Percentiles rank a stretch among this genome's conserved stretches.
phyloP scores from a whole-genome alignment of 2,797 vertebrate genomes.

The Setipinna tenuifilis region DNA sequence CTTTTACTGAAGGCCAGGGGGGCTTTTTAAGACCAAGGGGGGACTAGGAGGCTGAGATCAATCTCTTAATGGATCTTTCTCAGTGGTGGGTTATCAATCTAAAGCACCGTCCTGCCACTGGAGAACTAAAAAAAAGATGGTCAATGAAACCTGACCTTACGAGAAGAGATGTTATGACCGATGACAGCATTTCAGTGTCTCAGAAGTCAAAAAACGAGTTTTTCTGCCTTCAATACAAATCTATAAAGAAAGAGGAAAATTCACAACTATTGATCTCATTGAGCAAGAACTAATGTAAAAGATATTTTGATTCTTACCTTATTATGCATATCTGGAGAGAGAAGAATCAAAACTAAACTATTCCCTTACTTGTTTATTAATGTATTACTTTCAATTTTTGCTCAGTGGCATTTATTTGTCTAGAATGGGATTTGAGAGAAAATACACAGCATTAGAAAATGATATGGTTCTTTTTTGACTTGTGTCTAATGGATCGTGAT shows the following conservation, averaged over 20 bases:
- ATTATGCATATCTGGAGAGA: not conserved
- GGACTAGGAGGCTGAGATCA: conserved; percentile 11
- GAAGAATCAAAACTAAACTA: not conserved
- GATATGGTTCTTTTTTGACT: conserved; percentile 36
- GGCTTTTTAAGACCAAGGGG: not conserved
- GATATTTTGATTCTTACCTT: not conserved
- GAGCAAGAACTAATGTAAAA: not conserved
- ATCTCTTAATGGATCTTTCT: conserved; percentile 24
- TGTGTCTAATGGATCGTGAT: conserved; percentile 48
- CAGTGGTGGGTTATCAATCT: conserved; percentile 18
- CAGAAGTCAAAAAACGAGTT: not conserved
- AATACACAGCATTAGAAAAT: not conserved
- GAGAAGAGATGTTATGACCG: not conserved
- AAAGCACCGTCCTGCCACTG: not conserved
- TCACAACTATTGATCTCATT: not conserved
- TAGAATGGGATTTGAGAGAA: not conserved
- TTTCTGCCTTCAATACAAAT: not conserved
- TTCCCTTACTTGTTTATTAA: not conserved
- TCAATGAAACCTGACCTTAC: conserved; percentile 9
- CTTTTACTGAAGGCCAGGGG: not conserved
- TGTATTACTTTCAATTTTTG: not conserved
- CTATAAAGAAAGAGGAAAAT: not conserved
- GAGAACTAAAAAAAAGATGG: not conserved
- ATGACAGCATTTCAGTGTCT: conserved; percentile 9
- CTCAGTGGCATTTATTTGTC: not conserved